Base-by-base conservation (phyloP, 1,140 invertebrate species). In the Drosophila funebris region DNA sequence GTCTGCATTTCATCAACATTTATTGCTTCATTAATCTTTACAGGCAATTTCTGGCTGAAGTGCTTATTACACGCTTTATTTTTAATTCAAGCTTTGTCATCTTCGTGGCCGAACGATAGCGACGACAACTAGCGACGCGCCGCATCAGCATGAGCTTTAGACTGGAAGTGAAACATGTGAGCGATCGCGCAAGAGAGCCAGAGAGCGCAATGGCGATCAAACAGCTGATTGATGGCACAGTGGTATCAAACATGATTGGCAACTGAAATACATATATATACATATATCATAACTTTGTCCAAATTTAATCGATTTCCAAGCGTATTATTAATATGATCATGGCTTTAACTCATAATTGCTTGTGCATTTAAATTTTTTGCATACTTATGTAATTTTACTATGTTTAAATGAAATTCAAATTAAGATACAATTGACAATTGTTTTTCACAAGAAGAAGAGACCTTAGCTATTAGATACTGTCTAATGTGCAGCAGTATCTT, bases 131-230 rank as follows among this genome's bases (percentile, higher is more conserved):
- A 18, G 18, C 22, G 18, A 8, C 18, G 33, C 52, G 52, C 14
- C 68, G 52, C 16, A 33, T 16, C 7, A 4, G 31, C 57, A 33
- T 4, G 13, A 64, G 50, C 61, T 48, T 71, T 66, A 31, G 16
- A n/a, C 43, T 71, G 61, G 61, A 57, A 66, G 13, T 29, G 29
- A 37, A 57, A 13, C 11, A 4, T 13, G 11, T 4, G 18, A 7
- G 22, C 3, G 46, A 53, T 14, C 27, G 20, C 14, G n/a, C 9
- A 9, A 52, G 18, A 31, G 14, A 50, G 24, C 18, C 27, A 50
- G 60, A 39, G 60, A 29, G 33, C 22, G 29, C 6, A 67, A 71
- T 72, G 69, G 62, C 69, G 62, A 67, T 72, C 69, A 36, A 67
- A 37, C 62, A 71, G 62, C 53, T 67, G 69, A 60, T 20, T 43